Evolutionary conservation across 1,140 invertebrate species (phyloP), one percentile per base, ranked within the genome.

Genomic region (Papilio glaucus): DNA sequence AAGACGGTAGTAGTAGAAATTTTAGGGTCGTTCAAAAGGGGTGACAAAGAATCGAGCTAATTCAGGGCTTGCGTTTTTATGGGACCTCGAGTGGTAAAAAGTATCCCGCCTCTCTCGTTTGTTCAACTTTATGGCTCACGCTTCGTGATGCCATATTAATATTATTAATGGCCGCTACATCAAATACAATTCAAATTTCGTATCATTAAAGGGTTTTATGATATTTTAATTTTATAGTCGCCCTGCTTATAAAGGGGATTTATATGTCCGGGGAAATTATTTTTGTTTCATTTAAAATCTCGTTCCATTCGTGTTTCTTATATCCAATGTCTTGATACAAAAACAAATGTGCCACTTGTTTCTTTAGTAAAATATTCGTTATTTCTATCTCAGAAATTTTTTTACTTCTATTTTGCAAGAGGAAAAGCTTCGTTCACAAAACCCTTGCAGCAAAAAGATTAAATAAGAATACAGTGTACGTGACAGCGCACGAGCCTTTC

Each of bases 41-140:
- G 91, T 93, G 91, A 93, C 91, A 90, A 91, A 88, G 89, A 91
- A 90, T 91, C 88, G 85, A 86, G 89, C 91, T 93, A 91, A 93
- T 93, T 91, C 87, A 91, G 89, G 89, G 91, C 86, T 89, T 84
- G 87, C 77, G 87, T 90, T 92, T 92, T 93, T 92, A 93, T 91
- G 88, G 81, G 83, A 88, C 81, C 82, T 85, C 86, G 85, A 83
- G 88, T 85, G 89, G 89, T 91, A 90, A 91, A 93, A 91, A 90
- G 86, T 90, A 91, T 88, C 89, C 89, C 91, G 91, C 91, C 91
- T 91, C 88, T 91, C 89, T 91, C 87, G 89, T 93, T 93, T 90
- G 88, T 91, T 88, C 88, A 85, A 90, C 85, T 91, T 93, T 93
- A 93, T 91, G 86, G 85, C 85, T 78, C 86, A 83, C 78, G 82